Conservation (phyloP, 2,113 vertebrate genomes). For the Vireo altiloquus region DNA sequence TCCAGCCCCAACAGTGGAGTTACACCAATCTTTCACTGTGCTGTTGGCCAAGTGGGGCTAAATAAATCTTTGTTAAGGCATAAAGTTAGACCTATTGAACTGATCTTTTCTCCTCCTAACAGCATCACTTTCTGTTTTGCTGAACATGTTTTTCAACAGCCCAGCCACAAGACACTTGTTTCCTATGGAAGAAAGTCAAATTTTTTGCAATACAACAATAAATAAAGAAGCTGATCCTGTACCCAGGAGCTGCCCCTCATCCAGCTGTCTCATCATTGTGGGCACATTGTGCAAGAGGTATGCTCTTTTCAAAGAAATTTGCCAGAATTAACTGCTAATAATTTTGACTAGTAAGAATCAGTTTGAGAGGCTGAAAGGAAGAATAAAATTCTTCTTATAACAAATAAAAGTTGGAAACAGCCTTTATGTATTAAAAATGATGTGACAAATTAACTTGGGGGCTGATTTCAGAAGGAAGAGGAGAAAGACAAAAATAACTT, state of each 20-base stretch:
- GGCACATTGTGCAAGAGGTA: neutral
- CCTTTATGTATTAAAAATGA: neutral
- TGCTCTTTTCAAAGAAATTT: neutral
- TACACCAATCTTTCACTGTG: neutral
- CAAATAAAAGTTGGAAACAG: neutral
- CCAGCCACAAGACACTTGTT: neutral
- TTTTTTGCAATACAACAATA: neutral
- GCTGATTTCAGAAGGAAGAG: neutral
- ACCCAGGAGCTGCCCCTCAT: neutral
- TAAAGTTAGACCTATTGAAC: neutral
- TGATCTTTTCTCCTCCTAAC: neutral
- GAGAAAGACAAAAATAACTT: neutral
- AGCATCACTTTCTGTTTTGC: neutral
- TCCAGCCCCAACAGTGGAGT: neutral
- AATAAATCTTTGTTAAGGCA: neutral
- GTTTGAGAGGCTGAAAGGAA: neutral
- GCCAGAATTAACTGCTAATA: neutral
- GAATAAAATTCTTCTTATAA: neutral
- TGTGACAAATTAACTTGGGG: accelerated
- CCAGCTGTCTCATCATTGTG: neutral
- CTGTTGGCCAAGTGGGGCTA: neutral
- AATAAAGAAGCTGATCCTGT: neutral
- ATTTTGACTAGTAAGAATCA: neutral
- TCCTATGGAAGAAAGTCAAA: neutral
- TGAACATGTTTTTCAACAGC: neutral